Conservation (phyloP, 2,113 vertebrate genomes). For the Acrocephalus kingi region DNA sequence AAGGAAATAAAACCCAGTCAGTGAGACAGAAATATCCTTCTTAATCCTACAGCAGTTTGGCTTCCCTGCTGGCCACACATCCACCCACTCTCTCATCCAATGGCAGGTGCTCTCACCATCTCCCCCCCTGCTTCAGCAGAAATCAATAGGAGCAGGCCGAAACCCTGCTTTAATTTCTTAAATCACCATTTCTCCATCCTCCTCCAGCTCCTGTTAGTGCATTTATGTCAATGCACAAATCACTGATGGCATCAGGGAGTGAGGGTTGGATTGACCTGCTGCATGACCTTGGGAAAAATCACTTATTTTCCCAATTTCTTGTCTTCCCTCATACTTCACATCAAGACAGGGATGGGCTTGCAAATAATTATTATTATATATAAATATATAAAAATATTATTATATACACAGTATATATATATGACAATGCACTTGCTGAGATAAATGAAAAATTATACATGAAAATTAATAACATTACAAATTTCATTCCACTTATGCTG, state of each 20-base stretch:
- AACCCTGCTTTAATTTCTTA: neutral
- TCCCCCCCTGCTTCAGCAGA: neutral
- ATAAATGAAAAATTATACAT: neutral
- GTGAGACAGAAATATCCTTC: conserved; percentile 53
- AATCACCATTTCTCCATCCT: neutral
- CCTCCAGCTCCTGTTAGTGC: neutral
- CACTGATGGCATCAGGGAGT: neutral
- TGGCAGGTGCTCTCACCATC: neutral
- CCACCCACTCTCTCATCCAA: conserved; percentile 53
- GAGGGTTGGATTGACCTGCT: neutral
- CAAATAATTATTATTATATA: neutral
- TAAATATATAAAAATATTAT: too few relatives aligned
- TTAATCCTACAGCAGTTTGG: conserved; percentile 51
- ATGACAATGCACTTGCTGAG: neutral
- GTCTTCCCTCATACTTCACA: neutral
- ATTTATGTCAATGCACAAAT: neutral
- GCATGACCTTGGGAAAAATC: neutral
- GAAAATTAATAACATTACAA: neutral
- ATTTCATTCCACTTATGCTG: neutral
- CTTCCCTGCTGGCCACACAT: neutral
- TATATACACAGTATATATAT: too few relatives aligned
- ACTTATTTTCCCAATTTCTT: neutral
- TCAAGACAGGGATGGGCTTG: rapidly evolving
- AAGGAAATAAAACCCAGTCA: conserved; percentile 39
- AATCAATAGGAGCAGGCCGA: neutral